phyloP scores from a whole-genome alignment of 2,888 invertebrate species.

The Epistrophe grossulariae region DNA sequence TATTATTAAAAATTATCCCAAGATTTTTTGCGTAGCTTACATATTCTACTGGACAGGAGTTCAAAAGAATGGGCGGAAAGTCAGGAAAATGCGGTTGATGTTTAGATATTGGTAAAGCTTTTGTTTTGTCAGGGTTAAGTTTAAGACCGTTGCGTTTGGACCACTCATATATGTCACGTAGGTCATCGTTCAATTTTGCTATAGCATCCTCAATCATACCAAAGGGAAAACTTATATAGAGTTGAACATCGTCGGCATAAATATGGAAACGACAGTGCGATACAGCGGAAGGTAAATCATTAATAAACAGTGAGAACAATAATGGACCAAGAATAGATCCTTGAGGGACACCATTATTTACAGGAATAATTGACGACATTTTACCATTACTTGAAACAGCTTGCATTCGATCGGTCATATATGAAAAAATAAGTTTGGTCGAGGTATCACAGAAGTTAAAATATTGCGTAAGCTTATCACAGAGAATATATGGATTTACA shows the following conservation, averaged over 20 bases:
- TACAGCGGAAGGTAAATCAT: not conserved
- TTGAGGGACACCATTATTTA: not conserved
- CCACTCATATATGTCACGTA: no score
- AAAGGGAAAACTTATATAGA: no score
- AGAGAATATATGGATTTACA: not conserved
- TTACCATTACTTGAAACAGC: not conserved
- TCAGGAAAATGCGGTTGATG: no score
- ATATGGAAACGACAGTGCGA: not conserved
- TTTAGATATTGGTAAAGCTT: no score
- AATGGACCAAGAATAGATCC: not conserved
- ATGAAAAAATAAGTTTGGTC: not conserved
- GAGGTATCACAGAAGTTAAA: not conserved
- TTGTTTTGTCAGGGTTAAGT: no score
- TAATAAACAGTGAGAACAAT: not conserved
- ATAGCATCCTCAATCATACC: not conserved
- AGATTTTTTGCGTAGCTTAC: not conserved
- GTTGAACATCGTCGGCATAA: no score
- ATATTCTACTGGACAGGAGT: not conserved
- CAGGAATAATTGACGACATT: not conserved
- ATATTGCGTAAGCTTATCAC: not conserved
- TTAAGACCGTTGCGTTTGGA: no score
- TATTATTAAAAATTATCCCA: not conserved
- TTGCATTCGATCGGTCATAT: not conserved
- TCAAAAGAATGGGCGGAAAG: no score
- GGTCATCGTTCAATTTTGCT: no score